Evolutionary conservation across 1,140 invertebrate genomes (phyloP).

Genomic region (Zaprionus africanus): DNA sequence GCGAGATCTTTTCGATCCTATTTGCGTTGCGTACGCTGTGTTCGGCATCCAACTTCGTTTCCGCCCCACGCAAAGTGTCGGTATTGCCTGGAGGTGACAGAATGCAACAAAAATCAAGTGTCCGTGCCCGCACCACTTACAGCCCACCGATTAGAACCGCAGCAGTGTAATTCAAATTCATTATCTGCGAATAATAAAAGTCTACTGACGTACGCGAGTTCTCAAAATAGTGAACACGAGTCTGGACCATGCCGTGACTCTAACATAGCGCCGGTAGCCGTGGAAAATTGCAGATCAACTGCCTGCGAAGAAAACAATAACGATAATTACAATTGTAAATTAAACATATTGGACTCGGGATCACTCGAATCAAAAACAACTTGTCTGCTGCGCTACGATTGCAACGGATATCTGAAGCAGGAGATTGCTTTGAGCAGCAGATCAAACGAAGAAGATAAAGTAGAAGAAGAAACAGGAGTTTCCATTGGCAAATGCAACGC

Average conservation of each 20-base stretch:
- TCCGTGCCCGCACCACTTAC: slow-evolving; percentile 8
- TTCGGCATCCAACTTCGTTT: slow-evolving; percentile 48
- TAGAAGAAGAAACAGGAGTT: not conserved
- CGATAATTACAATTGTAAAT: slow-evolving; percentile 69
- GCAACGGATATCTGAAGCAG: slow-evolving; percentile 65
- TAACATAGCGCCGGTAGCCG: slow-evolving; percentile 9
- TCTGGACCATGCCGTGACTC: not conserved
- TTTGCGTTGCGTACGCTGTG: slow-evolving; percentile 22
- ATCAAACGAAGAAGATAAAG: not conserved
- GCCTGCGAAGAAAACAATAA: slow-evolving; percentile 49
- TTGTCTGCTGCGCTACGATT: slow-evolving; percentile 70
- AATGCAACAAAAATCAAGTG: slow-evolving; percentile 25
- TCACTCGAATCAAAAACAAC: slow-evolving; percentile 28
- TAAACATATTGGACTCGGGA: slow-evolving; percentile 19
- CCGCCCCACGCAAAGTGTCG: slow-evolving; percentile 64
- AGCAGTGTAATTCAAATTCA: not conserved
- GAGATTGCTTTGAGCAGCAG: slow-evolving; percentile 33
- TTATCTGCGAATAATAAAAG: not conserved
- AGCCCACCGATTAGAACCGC: not conserved
- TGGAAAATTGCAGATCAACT: slow-evolving; percentile 42
- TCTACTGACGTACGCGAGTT: not conserved
- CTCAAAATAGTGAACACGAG: not conserved
- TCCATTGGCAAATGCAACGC: not conserved
- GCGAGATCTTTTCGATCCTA: not conserved
- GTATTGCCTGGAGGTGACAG: slow-evolving; percentile 33